phyloP scores from a whole-genome alignment of 2,113 vertebrate genomes.

The Notarius lentiginosus region DNA sequence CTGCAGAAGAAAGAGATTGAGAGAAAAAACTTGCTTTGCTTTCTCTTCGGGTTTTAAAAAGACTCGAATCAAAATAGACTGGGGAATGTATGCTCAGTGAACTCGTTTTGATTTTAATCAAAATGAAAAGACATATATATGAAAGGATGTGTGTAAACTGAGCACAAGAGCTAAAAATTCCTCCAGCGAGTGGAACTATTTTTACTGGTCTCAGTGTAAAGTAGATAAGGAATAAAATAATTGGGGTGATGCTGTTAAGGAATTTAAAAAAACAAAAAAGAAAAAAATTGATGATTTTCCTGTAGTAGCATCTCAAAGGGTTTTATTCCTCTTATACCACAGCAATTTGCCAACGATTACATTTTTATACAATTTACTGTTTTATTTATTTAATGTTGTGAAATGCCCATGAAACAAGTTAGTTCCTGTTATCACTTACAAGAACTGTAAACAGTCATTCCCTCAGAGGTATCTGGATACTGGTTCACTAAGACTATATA shows the following conservation, averaged over 20 bases:
- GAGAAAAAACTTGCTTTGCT: conserved; percentile 20
- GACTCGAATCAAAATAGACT: conserved; percentile 36
- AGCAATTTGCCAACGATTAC: background rate
- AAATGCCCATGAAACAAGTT: background rate
- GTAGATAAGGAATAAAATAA: background rate
- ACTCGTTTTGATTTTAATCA: conserved; percentile 38
- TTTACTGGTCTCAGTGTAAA: background rate
- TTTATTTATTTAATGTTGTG: background rate
- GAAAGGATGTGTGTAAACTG: background rate
- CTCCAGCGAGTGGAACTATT: background rate
- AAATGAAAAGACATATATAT: conserved; percentile 1
- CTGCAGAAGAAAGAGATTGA: conserved; percentile 36
- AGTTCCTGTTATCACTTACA: background rate
- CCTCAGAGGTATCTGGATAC: too few species aligned
- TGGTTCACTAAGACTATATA: too few species aligned
- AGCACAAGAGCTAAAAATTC: conserved; percentile 11
- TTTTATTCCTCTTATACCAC: background rate
- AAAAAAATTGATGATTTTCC: background rate
- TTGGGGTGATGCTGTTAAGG: background rate
- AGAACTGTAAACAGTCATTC: background rate
- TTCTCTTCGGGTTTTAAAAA: conserved; percentile 28
- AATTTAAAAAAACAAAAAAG: too few species aligned
- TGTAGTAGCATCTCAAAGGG: background rate
- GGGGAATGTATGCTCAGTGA: conserved; percentile 11
- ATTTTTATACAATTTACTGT: background rate